Evolutionary conservation across 2,888 invertebrate species (phyloP), one percentile per base, ranked within the genome.

Genomic region (Siphlonurus alternatus): DNA sequence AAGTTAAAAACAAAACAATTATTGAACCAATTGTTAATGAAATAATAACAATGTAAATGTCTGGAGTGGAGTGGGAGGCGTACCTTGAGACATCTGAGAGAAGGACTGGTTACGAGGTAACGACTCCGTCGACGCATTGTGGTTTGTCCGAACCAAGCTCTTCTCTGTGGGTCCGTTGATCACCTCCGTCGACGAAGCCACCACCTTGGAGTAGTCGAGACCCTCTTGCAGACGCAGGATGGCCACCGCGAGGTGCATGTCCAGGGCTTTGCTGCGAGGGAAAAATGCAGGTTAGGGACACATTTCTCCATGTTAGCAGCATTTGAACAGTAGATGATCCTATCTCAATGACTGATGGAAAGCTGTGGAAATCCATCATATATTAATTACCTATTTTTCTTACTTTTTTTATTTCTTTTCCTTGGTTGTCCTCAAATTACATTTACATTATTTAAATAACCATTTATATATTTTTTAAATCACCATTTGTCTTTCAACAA

Each of bases 171-270:
- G 82, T 74, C 62, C 60, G n/a, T 59, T 65, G 2, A 23, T 51
- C 2, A 51, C 53, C 15, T 53, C 60, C 18, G 53, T 53, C 19
- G 24, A 51, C 2, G 63, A 53, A 5, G 59, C 19, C 1, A 62
- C 59, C n/a, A 61, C 56, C 23, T 76, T 74, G 15, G 76, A 76
- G 68, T 85, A 90, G 78, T 96, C 93, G 64, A 97, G 78, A 0
- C 97, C 97, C 69, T 88, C 88, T 0, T 85, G 79, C 25, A 95
- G 80, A 23, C 96, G 85, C 5, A 98, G 77, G 68, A 99, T 90
- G 0, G 90, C 89, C 2, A 98, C 91, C 0, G 95, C 89, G 71
- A 94, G 81, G 61, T 93, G 88, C 72, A 89, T 86, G 71, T 97
- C 95, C 75, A 98, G 95, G 0, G 96, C 93, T 70, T 93, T 88